Evolutionary conservation across 1,140 invertebrate species (phyloP), one percentile per base, ranked within the genome.

Genomic region (Drosophila nannoptera): DNA sequence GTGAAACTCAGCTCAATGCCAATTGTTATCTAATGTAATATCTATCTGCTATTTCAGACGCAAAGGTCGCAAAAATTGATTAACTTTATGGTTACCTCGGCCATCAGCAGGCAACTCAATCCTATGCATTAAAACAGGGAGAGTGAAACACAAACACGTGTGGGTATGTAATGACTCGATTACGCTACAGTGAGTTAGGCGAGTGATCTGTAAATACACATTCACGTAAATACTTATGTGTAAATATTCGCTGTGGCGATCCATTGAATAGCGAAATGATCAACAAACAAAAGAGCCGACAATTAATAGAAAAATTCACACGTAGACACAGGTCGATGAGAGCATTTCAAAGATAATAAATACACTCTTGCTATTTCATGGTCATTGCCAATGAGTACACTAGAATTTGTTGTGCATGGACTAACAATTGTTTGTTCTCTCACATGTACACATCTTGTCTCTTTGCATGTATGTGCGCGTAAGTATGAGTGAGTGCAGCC

Each of bases 311-410:
- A 4, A 73, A 73, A 69, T 73, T 84, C 75, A 82, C 78, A 82
- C 75, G 55, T 76, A 84, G 53, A 48, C 7, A 31, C 16, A 29
- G 43, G 11, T 38, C 31, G 60, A 65, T 62, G 65, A 52, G 65
- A 68, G 64, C 53, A 64, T 73, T 58, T 62, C 35, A 55, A 63
- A 69, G 54, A 56, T 62, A 53, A 36, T 63, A n/a, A n/a, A n/a
- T n/a, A n/a, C n/a, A 63, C 62, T 33, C 40, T 33, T 63, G 72
- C 70, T 61, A 86, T 84, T 83, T 83, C 80, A 83, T 70, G 81
- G 80, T 83, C 80, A 84, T 64, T 83, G 81, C 60, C 76, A 84
- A 66, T 74, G 80, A 82, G 73, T 83, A 75, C 55, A 55, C 48
- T 52, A 67, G 69, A 69, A 73, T 69, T 73, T 62, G 59, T 59